phyloP scores from a whole-genome alignment of 2,888 invertebrate species.

The Lepidocyrtoides sp. region DNA sequence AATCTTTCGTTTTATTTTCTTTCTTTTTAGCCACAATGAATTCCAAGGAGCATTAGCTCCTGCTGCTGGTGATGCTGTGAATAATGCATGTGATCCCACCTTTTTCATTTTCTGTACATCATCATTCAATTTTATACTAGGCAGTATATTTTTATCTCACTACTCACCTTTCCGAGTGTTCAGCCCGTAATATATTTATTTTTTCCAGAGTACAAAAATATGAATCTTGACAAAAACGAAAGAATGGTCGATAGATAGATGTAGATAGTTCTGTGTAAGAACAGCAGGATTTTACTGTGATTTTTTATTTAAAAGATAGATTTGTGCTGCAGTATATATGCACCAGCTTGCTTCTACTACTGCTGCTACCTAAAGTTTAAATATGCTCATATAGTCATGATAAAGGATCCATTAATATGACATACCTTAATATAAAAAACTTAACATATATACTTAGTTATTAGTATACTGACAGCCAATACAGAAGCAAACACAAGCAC shows the following conservation, averaged over 20 bases:
- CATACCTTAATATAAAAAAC: too few relatives aligned
- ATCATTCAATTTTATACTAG: conserved; percentile 24
- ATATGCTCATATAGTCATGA: not conserved
- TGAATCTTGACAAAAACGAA: not conserved
- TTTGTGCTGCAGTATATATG: conserved; percentile 43
- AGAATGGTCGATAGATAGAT: not conserved
- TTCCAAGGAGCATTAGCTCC: conserved; percentile 54
- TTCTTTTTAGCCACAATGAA: conserved; percentile 59
- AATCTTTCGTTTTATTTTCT: conserved; percentile 45
- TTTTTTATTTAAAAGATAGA: conserved; percentile 47
- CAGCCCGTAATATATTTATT: conserved; percentile 13
- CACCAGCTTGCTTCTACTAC: not conserved
- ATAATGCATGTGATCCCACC: conserved; percentile 70
- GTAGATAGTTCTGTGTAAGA: not conserved
- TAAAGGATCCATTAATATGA: not conserved
- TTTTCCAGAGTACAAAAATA: conserved; percentile 41
- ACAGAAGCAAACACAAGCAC: not conserved
- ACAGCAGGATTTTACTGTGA: conserved; percentile 62
- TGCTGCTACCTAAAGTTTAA: conserved; percentile 48
- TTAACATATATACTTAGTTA: not conserved
- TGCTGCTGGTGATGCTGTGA: conserved; percentile 61
- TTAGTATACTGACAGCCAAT: not conserved
- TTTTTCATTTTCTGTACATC: conserved; percentile 56
- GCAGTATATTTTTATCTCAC: conserved; percentile 1
- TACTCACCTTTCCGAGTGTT: not conserved